Conservation (phyloP, 2,797 vertebrate species). For the Hipposideros larvatus region DNA sequence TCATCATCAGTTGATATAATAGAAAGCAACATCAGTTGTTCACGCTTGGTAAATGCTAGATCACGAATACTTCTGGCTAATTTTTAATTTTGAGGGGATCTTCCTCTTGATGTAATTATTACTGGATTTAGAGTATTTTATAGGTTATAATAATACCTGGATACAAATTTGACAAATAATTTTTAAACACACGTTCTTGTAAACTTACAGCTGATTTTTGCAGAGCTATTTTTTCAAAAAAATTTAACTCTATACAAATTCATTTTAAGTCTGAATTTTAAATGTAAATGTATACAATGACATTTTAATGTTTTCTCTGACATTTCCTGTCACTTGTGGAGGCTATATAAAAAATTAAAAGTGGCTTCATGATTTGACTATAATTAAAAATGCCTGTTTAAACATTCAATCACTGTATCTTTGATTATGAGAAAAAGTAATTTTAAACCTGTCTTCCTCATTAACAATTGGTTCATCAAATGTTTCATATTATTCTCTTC, state of each 20-base stretch:
- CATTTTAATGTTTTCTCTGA: background rate
- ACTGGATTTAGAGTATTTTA: conserved; percentile 1
- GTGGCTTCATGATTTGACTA: background rate
- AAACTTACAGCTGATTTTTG: background rate
- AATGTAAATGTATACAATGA: background rate
- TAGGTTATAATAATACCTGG: background rate
- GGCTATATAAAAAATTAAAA: background rate
- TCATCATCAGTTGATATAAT: background rate
- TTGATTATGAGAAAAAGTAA: background rate
- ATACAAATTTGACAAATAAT: conserved; percentile 3
- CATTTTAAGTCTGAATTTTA: background rate
- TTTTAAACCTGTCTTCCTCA: background rate
- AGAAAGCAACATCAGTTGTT: background rate
- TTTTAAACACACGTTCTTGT: background rate
- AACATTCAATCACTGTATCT: background rate
- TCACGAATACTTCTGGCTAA: background rate
- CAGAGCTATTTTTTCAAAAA: background rate
- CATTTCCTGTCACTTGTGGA: background rate
- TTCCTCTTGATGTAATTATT: background rate
- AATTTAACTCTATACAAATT: background rate
- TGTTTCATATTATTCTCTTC: background rate
- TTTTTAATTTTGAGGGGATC: background rate
- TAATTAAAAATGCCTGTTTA: background rate
- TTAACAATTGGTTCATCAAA: background rate
- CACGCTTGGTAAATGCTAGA: background rate